A percentile compares a stretch with the other conserved stretches of the same genome.
phyloP scores from a whole-genome alignment of 1,140 invertebrate species.

The Drosophila biarmipes region DNA sequence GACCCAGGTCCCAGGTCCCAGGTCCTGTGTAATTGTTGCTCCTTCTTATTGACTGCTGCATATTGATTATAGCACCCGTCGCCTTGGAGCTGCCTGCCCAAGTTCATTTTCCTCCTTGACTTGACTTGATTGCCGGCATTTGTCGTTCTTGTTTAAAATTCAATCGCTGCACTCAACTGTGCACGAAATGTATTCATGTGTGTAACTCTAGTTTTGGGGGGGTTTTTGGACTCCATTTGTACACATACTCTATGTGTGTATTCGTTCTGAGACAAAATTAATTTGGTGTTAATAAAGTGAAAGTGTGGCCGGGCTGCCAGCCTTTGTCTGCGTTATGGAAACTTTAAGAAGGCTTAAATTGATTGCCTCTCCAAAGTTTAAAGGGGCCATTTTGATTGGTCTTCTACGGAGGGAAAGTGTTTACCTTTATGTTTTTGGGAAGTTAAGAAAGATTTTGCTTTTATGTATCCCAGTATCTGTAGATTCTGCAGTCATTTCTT shows the following conservation, averaged over 20 bases:
- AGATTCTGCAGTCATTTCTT: background rate
- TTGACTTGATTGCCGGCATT: conserved; percentile 76
- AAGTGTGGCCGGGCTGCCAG: conserved; percentile 29
- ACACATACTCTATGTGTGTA: background rate
- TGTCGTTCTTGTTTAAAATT: conserved; percentile 76
- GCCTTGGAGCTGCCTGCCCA: conserved; percentile 4
- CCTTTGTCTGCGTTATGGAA: conserved; percentile 12
- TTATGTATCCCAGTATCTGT: background rate
- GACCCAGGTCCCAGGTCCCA: no score
- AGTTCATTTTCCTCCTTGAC: conserved; percentile 53
- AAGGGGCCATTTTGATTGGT: conserved; percentile 12
- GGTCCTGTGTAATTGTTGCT: conserved; percentile 70
- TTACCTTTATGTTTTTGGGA: background rate
- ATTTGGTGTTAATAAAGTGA: conserved; percentile 80
- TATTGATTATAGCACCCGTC: conserved; percentile 76
- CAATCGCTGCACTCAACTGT: conserved; percentile 70
- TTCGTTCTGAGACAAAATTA: conserved; percentile 58
- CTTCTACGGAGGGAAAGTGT: background rate
- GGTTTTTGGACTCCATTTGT: background rate
- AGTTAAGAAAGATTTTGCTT: background rate
- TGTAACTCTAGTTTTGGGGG: conserved; percentile 5
- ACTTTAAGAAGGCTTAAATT: conserved; percentile 38
- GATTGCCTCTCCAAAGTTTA: conserved; percentile 14
- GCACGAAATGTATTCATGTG: conserved; percentile 40
- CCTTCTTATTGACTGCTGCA: conserved; percentile 76